phyloP scores from a whole-genome alignment of 2,113 vertebrate species.

The Sminthopsis crassicaudata region DNA sequence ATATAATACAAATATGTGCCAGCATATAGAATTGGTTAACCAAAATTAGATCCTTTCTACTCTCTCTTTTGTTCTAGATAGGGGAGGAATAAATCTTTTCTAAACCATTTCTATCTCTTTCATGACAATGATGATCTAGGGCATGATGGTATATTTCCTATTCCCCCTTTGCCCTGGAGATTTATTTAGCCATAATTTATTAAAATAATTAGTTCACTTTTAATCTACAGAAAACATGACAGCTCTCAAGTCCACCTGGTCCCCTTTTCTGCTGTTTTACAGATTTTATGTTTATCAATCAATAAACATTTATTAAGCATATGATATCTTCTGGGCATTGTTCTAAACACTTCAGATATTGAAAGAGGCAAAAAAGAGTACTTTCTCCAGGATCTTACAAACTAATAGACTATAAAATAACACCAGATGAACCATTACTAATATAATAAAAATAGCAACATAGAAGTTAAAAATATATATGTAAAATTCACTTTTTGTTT shows the following conservation, averaged over 20 bases:
- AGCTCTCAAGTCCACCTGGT: background rate
- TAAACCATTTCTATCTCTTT: background rate
- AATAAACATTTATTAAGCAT: too few species aligned
- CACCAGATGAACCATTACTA: background rate
- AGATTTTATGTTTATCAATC: too few species aligned
- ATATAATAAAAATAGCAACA: background rate
- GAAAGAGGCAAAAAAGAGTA: background rate
- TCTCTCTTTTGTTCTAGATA: background rate
- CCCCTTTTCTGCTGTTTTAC: background rate
- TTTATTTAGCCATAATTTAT: background rate
- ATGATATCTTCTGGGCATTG: background rate
- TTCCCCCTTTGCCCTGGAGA: background rate
- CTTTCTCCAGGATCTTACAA: background rate
- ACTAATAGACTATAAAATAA: background rate
- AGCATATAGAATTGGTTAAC: background rate
- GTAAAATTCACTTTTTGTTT: background rate
- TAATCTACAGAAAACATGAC: background rate
- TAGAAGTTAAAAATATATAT: background rate
- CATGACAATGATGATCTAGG: background rate
- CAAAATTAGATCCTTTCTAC: background rate
- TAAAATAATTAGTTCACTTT: background rate
- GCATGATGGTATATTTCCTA: background rate
- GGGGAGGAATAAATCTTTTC: background rate
- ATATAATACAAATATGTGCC: background rate
- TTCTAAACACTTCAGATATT: background rate